Evolutionary conservation across 2,888 invertebrate genomes (phyloP), one percentile per base, ranked within the genome.

Genomic region (Ormyrus nitidulus): DNA sequence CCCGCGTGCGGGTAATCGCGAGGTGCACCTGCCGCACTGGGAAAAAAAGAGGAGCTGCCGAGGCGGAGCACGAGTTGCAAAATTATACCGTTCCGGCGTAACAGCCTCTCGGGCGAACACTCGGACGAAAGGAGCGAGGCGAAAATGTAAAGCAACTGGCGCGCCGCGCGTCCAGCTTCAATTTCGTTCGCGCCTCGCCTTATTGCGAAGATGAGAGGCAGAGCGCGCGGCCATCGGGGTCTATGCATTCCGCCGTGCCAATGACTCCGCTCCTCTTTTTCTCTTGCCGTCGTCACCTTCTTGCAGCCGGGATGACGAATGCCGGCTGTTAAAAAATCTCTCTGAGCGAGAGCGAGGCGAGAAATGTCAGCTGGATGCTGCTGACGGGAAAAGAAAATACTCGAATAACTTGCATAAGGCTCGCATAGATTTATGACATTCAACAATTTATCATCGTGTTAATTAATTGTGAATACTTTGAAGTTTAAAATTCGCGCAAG

Each of bases 111-210:
- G 34, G 34, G 34, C 34, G 34, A 34, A 34, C 4, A 3, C 34
- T 34, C 34, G n/a, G 75, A 46, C 46, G 72, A 44, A 49, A 9
- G n/a, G 59, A 51, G 44, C 62, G 61, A 68, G 68, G 53, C 77
- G 77, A 77, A 71, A 77, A 71, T 71, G 77, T 71, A 77, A 77
- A 77, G 71, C 71, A 62, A 77, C 70, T 13, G 76, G 68, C 59
- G 76, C 61, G 34, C 34, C 53, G 61, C 58, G 3, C n/a, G 7
- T 19, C 56, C 51, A 13, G 44, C 66, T 68, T 59, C 59, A 53
- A 66, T 68, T 75, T 59, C 75, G 53, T 64, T 65, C 56, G 58
- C 51, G 44, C 62, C 34, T 34, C 34, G 61, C 59, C 44, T 56
- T 13, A 56, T 58, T 70, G 46, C 48, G n/a, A 34, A 34, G 34